phyloP scores from a whole-genome alignment of 2,797 vertebrate species.

The Gobio occitaniae region DNA sequence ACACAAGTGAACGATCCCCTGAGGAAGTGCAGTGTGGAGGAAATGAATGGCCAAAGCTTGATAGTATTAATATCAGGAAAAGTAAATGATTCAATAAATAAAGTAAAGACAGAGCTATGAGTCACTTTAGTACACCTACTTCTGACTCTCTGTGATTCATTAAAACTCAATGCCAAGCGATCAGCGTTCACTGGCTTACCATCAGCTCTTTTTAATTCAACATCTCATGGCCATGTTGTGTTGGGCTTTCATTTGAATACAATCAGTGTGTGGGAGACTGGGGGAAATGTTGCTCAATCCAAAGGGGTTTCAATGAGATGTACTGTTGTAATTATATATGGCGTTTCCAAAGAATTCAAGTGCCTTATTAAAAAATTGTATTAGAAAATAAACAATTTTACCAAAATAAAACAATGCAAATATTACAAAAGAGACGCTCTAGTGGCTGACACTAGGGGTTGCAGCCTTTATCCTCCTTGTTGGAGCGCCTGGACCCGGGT shows the following conservation, averaged over 20 bases:
- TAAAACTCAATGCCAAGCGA: slow-evolving; percentile 58
- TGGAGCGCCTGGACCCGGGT: too few relatives aligned
- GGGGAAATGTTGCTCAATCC: background rate
- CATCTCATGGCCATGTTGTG: slow-evolving; percentile 17
- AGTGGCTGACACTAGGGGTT: too few relatives aligned
- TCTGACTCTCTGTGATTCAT: slow-evolving; percentile 56
- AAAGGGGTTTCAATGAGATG: background rate
- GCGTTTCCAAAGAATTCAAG: too few relatives aligned
- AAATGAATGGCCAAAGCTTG: slow-evolving; percentile 46
- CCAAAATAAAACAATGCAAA: too few relatives aligned
- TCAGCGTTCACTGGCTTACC: slow-evolving; percentile 30
- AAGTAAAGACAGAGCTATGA: slow-evolving; percentile 50
- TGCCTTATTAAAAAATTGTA: too few relatives aligned
- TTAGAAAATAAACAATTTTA: too few relatives aligned
- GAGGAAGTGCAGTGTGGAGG: background rate
- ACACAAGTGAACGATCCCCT: background rate
- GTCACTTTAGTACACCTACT: slow-evolving; percentile 62
- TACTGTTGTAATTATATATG: background rate
- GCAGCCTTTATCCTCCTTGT: too few relatives aligned
- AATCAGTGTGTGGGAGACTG: slow-evolving; percentile 17
- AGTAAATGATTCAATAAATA: slow-evolving; percentile 54
- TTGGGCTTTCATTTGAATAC: slow-evolving; percentile 18
- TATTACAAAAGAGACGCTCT: too few relatives aligned
- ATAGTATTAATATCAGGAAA: slow-evolving; percentile 32
- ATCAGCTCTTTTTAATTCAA: slow-evolving; percentile 39